Evolutionary conservation across 2,888 invertebrate species (phyloP).

Genomic region (Tromatobia lineatoria): DNA sequence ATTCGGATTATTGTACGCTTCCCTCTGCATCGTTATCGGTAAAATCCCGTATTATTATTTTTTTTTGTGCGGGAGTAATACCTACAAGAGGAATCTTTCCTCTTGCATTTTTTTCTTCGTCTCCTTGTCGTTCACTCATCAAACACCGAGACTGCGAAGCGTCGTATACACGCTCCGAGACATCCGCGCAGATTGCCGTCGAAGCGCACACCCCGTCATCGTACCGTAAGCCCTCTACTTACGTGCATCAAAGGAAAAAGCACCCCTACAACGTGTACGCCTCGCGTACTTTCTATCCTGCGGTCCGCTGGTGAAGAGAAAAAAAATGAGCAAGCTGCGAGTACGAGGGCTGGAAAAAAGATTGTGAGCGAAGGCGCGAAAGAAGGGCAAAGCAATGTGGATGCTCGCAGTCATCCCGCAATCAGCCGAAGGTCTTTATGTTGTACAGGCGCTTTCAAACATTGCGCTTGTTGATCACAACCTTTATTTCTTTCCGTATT

Average conservation of each 20-base stretch:
- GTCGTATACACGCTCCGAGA: constrained; percentile 31
- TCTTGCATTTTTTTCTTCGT: constrained; percentile 22
- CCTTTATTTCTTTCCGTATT: neutral
- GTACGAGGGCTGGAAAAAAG: constrained; percentile 26
- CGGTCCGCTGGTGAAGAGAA: constrained; percentile 6
- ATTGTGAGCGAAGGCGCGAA: constrained; percentile 45
- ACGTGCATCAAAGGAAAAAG: constrained; percentile 52
- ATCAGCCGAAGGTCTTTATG: constrained; percentile 2
- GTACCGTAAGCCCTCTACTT: constrained; percentile 49
- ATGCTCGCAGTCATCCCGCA: constrained; percentile 17
- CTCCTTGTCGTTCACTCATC: constrained; percentile 33
- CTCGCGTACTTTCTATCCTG: constrained; percentile 22
- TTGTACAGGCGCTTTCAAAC: constrained; percentile 3
- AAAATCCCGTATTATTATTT: constrained; percentile 35
- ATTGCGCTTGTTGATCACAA: constrained; percentile 3
- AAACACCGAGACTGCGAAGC: constrained; percentile 30
- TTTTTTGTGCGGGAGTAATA: constrained; percentile 13
- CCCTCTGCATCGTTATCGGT: constrained; percentile 29
- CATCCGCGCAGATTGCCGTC: constrained; percentile 40
- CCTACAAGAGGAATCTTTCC: constrained; percentile 7
- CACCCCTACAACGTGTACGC: constrained; percentile 17
- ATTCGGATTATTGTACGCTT: constrained; percentile 12
- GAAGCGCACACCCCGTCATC: constrained; percentile 43
- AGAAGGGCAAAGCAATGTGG: constrained; percentile 24
- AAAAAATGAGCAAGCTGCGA: constrained; percentile 28